phyloP scores from a whole-genome alignment of 2,888 invertebrate species.

The Gortyna flavago region DNA sequence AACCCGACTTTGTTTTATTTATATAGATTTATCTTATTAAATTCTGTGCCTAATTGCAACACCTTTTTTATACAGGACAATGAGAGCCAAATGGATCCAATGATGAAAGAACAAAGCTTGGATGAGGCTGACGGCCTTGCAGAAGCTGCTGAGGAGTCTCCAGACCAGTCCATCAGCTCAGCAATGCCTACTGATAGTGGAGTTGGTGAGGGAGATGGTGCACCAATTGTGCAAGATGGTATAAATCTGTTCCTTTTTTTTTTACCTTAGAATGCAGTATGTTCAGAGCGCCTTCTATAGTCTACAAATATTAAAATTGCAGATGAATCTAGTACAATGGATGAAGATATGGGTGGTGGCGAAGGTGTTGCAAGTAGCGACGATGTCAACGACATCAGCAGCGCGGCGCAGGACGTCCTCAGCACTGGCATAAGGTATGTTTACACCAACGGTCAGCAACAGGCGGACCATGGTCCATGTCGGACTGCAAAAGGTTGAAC shows the following conservation, averaged over 20 bases:
- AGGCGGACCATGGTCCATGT: too few species aligned
- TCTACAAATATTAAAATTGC: slow-evolving; percentile 23
- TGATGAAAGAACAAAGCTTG: slow-evolving; percentile 80
- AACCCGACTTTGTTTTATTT: too few species aligned
- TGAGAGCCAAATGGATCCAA: slow-evolving; percentile 81
- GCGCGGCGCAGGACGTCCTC: slow-evolving; percentile 84
- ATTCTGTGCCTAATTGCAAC: background rate
- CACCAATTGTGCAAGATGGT: slow-evolving; percentile 86
- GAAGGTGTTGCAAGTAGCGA: slow-evolving; percentile 89
- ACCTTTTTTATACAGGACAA: slow-evolving; percentile 69
- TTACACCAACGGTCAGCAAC: too few species aligned
- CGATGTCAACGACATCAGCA: slow-evolving; percentile 88
- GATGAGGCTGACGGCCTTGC: slow-evolving; percentile 79
- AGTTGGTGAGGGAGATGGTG: slow-evolving; percentile 83
- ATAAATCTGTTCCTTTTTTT: slow-evolving; percentile 11
- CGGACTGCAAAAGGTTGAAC: too few species aligned
- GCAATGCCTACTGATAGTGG: slow-evolving; percentile 85
- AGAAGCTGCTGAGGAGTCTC: slow-evolving; percentile 85
- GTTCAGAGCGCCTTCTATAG: too few species aligned
- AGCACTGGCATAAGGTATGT: slow-evolving; percentile 86
- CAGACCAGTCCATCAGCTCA: slow-evolving; percentile 88
- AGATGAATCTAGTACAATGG: slow-evolving; percentile 89
- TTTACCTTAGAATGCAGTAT: background rate
- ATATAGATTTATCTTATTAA: background rate
- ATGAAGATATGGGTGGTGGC: slow-evolving; percentile 87